Conservation (phyloP, 2,113 vertebrate species). For the Melanocharis versteri region DNA sequence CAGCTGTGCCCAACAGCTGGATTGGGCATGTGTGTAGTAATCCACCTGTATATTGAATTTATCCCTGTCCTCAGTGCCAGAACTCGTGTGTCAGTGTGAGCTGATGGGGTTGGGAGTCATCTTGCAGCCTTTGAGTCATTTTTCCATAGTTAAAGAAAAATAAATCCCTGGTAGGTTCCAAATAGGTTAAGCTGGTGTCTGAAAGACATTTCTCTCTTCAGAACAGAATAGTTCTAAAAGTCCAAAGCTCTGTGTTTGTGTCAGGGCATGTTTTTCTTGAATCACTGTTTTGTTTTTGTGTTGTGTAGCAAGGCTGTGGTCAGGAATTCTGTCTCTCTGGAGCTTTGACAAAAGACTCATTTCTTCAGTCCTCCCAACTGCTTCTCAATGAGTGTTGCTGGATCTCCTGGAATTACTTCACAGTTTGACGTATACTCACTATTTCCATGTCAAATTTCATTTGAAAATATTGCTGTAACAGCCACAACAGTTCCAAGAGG, state of each 20-base stretch:
- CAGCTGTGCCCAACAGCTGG: background rate
- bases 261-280: conserved; percentile 19
- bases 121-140: background rate
- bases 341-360: background rate
- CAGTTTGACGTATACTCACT: background rate
- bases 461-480: background rate
- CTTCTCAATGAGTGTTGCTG: conserved; percentile 24
- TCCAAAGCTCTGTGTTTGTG: background rate
- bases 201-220: background rate
- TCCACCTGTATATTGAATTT: background rate
- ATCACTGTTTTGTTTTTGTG: background rate
- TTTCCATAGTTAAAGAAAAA: background rate
- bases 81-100: background rate
- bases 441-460: background rate
- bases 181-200: background rate
- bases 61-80: background rate
- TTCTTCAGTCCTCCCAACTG: background rate
- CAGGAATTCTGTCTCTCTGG: conserved; percentile 19
- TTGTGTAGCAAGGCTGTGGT: conserved; percentile 40
- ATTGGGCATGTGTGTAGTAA: background rate
- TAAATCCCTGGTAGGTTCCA: background rate
- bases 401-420: conserved; percentile 15
- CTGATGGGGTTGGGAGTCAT: background rate
- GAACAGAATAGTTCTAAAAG: background rate
- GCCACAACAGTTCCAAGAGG: background rate